Evolutionary conservation across 2,797 vertebrate genomes (phyloP).

Genomic region (Steatocranus sp.): DNA sequence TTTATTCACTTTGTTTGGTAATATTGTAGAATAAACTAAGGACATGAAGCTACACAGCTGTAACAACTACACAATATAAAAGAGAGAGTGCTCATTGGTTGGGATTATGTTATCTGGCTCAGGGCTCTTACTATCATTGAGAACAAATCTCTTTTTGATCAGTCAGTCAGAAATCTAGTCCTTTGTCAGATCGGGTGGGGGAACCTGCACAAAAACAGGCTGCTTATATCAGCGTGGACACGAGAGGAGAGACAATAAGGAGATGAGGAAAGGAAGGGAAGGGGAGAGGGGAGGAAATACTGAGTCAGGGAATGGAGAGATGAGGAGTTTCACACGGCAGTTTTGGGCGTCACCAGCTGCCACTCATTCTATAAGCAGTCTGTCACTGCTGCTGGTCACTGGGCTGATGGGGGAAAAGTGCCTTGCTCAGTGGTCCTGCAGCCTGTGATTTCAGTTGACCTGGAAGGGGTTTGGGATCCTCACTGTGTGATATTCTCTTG

Average conservation of each 20-base stretch:
- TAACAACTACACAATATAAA: background rate
- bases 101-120: background rate
- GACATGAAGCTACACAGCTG: background rate
- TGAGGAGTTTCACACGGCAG: background rate
- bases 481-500: fast-evolving
- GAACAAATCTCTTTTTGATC: background rate
- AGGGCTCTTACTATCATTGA: background rate
- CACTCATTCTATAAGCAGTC: background rate
- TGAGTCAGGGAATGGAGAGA: background rate
- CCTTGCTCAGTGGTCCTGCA: background rate
- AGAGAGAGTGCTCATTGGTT: background rate
- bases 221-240: background rate
- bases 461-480: background rate
- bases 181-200: background rate
- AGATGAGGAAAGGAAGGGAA: background rate
- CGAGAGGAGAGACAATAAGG: background rate
- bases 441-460: background rate
- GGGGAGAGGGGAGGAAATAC: background rate
- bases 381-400: background rate
- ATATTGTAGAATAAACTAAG: background rate
- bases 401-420: background rate
- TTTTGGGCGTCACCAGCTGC: background rate
- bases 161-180: background rate
- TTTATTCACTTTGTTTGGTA: background rate
- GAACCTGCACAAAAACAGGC: background rate